Conservation (phyloP, 2,113 vertebrate species). For the Semnornis frantzii region DNA sequence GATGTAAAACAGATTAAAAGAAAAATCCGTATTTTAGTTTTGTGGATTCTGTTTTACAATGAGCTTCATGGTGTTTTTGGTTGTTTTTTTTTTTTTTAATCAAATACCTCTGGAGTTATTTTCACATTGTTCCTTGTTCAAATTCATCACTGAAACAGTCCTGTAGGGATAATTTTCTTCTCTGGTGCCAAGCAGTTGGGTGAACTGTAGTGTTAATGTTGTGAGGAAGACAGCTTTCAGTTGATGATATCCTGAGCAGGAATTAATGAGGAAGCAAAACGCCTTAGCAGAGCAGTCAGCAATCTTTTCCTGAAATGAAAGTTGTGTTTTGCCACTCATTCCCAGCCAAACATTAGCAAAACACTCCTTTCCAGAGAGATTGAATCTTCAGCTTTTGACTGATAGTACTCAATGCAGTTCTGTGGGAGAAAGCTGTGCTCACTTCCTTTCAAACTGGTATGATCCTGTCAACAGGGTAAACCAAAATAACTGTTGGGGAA, state of each 20-base stretch:
- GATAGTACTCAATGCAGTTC: not conserved
- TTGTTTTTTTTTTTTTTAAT: not conserved
- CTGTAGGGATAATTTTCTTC: not conserved
- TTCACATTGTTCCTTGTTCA: fast-evolving
- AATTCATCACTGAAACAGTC: not conserved
- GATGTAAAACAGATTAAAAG: not conserved
- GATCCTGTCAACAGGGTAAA: not conserved
- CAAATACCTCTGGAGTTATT: not conserved
- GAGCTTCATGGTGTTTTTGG: not conserved
- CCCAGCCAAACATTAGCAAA: not conserved
- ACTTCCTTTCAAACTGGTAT: not conserved
- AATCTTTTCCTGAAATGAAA: not conserved
- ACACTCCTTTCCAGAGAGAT: not conserved
- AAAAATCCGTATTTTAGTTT: not conserved
- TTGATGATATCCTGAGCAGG: not conserved
- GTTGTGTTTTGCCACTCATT: not conserved
- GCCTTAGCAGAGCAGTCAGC: not conserved
- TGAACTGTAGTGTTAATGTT: not conserved
- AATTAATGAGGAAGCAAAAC: not conserved
- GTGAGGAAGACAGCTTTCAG: not conserved
- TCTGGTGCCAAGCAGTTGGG: not conserved
- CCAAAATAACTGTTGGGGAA: not conserved
- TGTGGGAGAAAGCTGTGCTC: not conserved
- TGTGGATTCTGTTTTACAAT: not conserved
- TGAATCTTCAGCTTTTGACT: not conserved